Evolutionary conservation across 2,797 vertebrate genomes (phyloP), one percentile per base, ranked within the genome.

Genomic region (Anguilla marmorata): DNA sequence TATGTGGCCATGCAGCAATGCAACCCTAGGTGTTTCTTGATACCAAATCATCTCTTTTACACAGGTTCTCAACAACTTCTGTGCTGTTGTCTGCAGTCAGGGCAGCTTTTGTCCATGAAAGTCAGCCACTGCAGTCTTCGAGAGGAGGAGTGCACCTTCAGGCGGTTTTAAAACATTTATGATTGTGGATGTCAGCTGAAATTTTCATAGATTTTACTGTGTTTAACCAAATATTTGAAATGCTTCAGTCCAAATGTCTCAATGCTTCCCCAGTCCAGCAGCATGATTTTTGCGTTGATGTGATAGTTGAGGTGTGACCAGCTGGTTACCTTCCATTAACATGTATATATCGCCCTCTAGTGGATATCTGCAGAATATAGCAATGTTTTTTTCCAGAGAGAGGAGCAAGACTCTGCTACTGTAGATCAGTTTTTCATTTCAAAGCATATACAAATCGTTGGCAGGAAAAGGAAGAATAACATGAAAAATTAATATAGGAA

Each of bases 321-420:
- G 41, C 30, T 24, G 41, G 76, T 24, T 21, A 8, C 14, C 21
- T 2, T 82, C 79, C 41, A 24, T 82, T 50, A 48, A 48, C 21
- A 50, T 82, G 45, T 50, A 50, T 82, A 48, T 82, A 45, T 82
- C 37, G 21, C 45, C 79, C 79, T 82, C 79, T 30, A 82, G 41
- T 82, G 79, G 45, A 50, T 0, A n/a, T 24, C 33, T 45, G 6
- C 30, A 5, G 33, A 41, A 79, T 5, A 74, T 4, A 30, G 69
- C 6, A 76, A 14, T 30, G 0, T 27, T 12, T 27, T 27, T 72
- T 27, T 72, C 8, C 27, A 11, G 9, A 21, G 16, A 21, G 16
- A 21, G 16, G 16, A 63, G 21, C 21, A 19, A 63, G 58, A 5
- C 6, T 19, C 21, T 19, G 2, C 16, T 24, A 63, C 37, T 41